Base-by-base conservation (phyloP, 2,888 invertebrate genomes). In the Sycophila texana region DNA sequence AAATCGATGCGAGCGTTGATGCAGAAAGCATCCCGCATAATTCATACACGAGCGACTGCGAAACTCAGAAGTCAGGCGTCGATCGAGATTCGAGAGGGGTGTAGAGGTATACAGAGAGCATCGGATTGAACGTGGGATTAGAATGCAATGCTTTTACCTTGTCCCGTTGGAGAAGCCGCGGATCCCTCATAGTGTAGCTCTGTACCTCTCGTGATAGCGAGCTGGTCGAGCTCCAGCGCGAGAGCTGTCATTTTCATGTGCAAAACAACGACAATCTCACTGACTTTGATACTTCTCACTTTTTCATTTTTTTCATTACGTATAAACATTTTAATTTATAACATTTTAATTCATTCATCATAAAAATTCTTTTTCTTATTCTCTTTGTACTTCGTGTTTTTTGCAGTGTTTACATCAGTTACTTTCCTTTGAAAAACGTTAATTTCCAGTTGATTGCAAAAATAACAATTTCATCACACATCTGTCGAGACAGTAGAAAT, bases 151-250 rank as follows among this genome's bases (percentile, higher is more conserved):
- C 75, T 79, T 87, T 90, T 90, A 90, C 90, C 90, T 90, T 90
- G 85, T 87, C 87, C 85, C 88, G 87, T 85, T 88, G 89, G 83
- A 87, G 88, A 86, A 87, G 89, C 86, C 88, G 90, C 90, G 89
- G 91, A 90, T 89, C 90, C 89, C 90, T 91, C 91, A 91, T 91
- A 90, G 92, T 93, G 91, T 92, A 93, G 90, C 91, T 92, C 90
- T 92, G 93, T 88, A 93, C 93, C 89, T 93, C 93, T 89, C 92
- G 91, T 85, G 93, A 93, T 86, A 93, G 91, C 86, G 93, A 93
- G 91, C 93, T 93, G 91, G 92, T 90, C 82, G 93, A 93, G 91
- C 93, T 93, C 92, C 93, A 93, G 90, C 93, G 92, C 91, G 93
- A 93, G 91, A 93, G 91, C 92, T 93, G 91, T 86, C 89, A 68